These are phyloP conservation scores for Apis mellifera DNA, from an alignment of 1,140 invertebrate species.

Conservation along the genomic window DNA sequence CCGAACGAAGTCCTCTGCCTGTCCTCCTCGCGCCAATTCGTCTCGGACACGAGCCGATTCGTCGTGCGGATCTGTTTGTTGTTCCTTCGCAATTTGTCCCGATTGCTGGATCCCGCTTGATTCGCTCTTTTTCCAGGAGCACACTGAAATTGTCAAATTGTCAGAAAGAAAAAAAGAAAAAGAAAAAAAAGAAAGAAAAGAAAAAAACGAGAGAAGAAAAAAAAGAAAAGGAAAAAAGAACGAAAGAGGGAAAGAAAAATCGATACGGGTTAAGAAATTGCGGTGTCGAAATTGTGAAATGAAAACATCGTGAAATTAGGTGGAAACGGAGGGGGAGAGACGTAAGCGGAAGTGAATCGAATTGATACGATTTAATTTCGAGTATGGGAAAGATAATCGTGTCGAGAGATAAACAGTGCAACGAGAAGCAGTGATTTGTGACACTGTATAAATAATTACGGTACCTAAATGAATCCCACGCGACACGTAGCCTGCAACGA, in stretches of 20 bases:
- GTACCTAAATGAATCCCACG: conserved; percentile 80
- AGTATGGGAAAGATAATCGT: no score
- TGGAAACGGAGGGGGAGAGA: no score
- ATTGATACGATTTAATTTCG: neutral
- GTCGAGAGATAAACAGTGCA: conserved; percentile 7
- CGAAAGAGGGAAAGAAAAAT: no score
- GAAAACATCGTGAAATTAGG: neutral
- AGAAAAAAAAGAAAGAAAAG: no score
- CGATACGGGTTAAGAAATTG: neutral
- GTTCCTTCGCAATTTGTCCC: conserved; percentile 35
- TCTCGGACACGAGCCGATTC: neutral
- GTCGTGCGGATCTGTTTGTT: conserved; percentile 11
- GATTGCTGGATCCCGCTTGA: conserved; percentile 16
- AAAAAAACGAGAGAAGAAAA: no score
- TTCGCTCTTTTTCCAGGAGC: conserved; percentile 20
- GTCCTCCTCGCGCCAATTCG: conserved; percentile 45
- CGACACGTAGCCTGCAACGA: conserved; percentile 79
- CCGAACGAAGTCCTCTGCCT: conserved; percentile 15
- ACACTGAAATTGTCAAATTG: conserved; percentile 39
- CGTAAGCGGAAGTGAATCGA: neutral
- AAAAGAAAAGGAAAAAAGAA: no score
- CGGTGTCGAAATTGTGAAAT: no score
- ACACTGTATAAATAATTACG: conserved; percentile 63
- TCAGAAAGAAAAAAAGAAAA: no score
- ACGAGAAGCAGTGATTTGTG: conserved; percentile 26